phyloP scores from a whole-genome alignment of 2,888 invertebrate species.

The Cloeon dipterum region DNA sequence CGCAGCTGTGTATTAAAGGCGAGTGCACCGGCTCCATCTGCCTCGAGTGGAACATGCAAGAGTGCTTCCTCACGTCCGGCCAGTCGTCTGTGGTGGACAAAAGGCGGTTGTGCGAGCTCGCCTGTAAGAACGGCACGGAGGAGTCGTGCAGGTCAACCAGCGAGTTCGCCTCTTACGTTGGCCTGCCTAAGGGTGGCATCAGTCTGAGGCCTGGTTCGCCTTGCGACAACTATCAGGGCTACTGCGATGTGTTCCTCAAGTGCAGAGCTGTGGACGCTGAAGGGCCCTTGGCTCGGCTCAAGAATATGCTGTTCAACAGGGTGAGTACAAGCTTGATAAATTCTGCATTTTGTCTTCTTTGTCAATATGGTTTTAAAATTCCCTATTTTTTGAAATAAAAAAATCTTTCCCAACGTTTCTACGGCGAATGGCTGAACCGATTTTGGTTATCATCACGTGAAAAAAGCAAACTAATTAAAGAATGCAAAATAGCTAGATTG shows the following conservation, averaged over 20 bases:
- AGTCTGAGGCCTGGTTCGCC: constrained; percentile 87
- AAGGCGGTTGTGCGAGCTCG: constrained; percentile 79
- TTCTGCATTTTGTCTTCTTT: too few relatives aligned
- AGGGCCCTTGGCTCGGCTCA: constrained; percentile 86
- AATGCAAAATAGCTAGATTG: too few relatives aligned
- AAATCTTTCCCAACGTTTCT: too few relatives aligned
- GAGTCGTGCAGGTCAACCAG: constrained; percentile 65
- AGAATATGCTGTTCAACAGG: constrained; percentile 86
- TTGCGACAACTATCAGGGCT: constrained; percentile 98
- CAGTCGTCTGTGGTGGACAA: constrained; percentile 54
- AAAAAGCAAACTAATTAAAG: too few relatives aligned
- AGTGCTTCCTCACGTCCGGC: constrained; percentile 78
- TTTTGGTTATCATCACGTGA: too few relatives aligned
- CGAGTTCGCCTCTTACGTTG: constrained; percentile 52
- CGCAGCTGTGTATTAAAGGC: constrained; percentile 64
- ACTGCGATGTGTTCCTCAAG: constrained; percentile 97
- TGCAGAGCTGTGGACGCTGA: constrained; percentile 98
- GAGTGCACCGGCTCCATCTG: constrained; percentile 93
- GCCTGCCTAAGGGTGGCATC: constrained; percentile 56
- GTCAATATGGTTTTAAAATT: too few relatives aligned
- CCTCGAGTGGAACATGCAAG: constrained; percentile 76
- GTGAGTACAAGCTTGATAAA: too few relatives aligned
- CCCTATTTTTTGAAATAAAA: too few relatives aligned
- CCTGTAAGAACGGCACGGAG: constrained; percentile 74
- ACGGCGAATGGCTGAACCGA: too few relatives aligned